Percentiles rank a stretch among this genome's conserved stretches.
These are phyloP conservation scores for Eupithecia subfuscata DNA, from an alignment of 2,888 invertebrate genomes.

Conservation along the genomic window DNA sequence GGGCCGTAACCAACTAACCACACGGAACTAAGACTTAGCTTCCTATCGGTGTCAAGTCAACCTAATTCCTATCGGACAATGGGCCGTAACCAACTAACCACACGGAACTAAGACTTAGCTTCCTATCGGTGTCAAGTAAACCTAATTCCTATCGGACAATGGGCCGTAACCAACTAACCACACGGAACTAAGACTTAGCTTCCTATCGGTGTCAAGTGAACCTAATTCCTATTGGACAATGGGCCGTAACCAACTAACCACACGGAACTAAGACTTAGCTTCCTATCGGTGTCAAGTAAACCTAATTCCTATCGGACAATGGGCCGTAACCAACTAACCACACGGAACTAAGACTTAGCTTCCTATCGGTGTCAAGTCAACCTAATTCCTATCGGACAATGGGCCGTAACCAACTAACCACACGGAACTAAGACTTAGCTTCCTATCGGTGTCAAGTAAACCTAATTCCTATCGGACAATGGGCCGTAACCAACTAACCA, in stretches of 20 bases:
- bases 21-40: background rate
- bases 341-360: background rate
- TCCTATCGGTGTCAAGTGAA: background rate
- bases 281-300: background rate
- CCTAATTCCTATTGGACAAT: background rate
- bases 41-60: background rate
- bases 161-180: no score
- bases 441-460: background rate
- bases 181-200: background rate
- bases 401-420: no score
- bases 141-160: background rate
- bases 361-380: background rate
- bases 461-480: background rate
- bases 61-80: background rate
- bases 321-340: no score
- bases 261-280: background rate
- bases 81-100: no score
- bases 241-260: no score
- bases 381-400: background rate
- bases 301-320: background rate
- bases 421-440: background rate
- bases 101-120: background rate
- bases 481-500: no score
- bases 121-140: background rate
- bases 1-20: no score